Percentiles rank a stretch among this genome's conserved stretches.
Conservation (phyloP, 2,888 invertebrate genomes). For the Torymus auratus region DNA sequence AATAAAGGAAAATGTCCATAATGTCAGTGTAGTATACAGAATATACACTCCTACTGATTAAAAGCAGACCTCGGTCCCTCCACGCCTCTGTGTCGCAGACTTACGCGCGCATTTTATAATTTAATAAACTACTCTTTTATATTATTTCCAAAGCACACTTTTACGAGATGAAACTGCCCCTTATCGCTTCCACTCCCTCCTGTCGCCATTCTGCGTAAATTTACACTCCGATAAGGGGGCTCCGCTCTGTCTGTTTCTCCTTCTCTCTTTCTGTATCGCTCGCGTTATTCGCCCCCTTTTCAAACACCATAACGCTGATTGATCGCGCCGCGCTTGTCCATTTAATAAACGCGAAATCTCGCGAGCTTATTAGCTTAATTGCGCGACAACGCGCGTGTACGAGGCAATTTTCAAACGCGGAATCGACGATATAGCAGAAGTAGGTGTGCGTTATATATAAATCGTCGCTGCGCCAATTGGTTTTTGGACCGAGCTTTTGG, state of each 20-base stretch:
- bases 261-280: no score
- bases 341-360: slow-evolving; percentile 11
- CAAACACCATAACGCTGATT: no score
- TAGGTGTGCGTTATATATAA: no score
- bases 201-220: no score
- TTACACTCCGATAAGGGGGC: no score
- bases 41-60: slow-evolving; percentile 8
- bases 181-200: no score
- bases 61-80: background rate
- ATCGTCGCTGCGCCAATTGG: slow-evolving; percentile 46
- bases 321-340: background rate
- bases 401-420: slow-evolving; percentile 26
- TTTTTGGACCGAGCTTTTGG: slow-evolving; percentile 29
- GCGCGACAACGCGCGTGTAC: background rate
- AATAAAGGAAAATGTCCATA: background rate
- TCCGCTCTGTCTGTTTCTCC: no score
- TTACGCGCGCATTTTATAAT: slow-evolving; percentile 20
- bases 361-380: slow-evolving; percentile 36
- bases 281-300: no score
- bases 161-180: slow-evolving; percentile 36
- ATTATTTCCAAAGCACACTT: slow-evolving; percentile 26
- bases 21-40: background rate
- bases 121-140: slow-evolving; percentile 27
- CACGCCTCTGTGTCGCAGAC: background rate
- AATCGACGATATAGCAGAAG: no score